Conservation (phyloP, 2,113 vertebrate species). For the Xiphophorus maculatus region DNA sequence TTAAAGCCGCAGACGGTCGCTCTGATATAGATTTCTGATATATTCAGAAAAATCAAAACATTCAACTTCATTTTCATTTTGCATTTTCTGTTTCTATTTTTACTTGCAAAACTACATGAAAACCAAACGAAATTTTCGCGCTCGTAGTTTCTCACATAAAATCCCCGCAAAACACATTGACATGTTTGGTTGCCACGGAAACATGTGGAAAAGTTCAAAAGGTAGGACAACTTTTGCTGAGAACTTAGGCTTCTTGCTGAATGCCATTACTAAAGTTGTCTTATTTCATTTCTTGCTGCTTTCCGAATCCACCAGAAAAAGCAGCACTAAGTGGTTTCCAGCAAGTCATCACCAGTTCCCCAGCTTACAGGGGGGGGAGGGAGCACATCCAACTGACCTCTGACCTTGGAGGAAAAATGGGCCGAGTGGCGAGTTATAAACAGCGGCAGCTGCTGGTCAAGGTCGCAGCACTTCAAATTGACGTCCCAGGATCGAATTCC, state of each 20-base stretch:
- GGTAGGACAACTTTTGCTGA: not conserved
- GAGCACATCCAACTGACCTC: conserved; percentile 84
- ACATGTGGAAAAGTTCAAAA: not conserved
- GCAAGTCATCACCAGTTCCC: not conserved
- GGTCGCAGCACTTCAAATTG: conserved; percentile 82
- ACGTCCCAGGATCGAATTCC: conserved; percentile 95
- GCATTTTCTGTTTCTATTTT: no score
- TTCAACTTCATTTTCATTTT: no score
- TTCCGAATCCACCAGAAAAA: no score
- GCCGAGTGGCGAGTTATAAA: conserved; percentile 94
- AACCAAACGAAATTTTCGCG: no score
- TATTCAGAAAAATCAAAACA: no score
- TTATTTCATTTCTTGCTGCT: no score
- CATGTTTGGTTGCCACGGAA: not conserved
- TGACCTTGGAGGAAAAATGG: conserved; percentile 96
- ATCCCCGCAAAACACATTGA: not conserved
- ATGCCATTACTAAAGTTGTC: not conserved
- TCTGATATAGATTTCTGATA: no score
- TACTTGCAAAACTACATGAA: no score
- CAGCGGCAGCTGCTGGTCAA: conserved; percentile 89
- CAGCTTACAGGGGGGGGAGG: not conserved
- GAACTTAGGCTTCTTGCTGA: not conserved
- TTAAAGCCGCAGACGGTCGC: no score
- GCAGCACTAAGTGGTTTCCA: not conserved
- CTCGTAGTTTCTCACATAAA: no score